Conservation (phyloP, 2,888 invertebrate genomes). For the Dicycla oo region DNA sequence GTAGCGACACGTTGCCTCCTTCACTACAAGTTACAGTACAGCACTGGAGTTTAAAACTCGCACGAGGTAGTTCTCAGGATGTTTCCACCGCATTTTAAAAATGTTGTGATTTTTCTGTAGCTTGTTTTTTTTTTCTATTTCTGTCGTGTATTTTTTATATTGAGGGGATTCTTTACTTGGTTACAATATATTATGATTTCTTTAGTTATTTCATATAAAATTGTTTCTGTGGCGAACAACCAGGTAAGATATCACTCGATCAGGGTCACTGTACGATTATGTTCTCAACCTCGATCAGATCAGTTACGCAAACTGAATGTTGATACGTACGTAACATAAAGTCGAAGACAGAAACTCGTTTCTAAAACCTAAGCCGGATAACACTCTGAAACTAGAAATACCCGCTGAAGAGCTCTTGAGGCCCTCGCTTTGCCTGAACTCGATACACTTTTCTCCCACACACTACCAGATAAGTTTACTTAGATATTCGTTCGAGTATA, state of each 20-base stretch:
- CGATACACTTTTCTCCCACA: constrained; percentile 17
- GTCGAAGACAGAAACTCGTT: constrained; percentile 13
- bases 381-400: constrained; percentile 44
- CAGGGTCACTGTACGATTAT: not conserved
- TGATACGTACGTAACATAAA: constrained; percentile 5
- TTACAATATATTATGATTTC: not conserved
- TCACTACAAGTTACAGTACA: constrained; percentile 17
- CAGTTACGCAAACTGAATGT: not conserved
- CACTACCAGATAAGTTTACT: constrained; percentile 33
- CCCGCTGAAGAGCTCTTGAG: constrained; percentile 28
- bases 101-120: not conserved
- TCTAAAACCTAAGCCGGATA: constrained; percentile 18
- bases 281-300: not conserved
- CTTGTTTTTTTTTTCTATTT: not conserved
- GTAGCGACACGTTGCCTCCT: not conserved
- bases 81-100: constrained; percentile 4
- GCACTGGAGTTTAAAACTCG: constrained; percentile 12
- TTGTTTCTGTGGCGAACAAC: not conserved
- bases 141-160: not conserved
- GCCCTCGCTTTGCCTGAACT: constrained; percentile 22
- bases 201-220: not conserved
- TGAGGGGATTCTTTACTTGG: not conserved
- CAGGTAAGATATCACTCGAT: not conserved
- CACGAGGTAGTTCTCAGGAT: constrained; percentile 18
- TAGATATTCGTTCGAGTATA: constrained; percentile 39